phyloP scores from a whole-genome alignment of 2,888 invertebrate genomes.

The Pegoplata infirma region DNA sequence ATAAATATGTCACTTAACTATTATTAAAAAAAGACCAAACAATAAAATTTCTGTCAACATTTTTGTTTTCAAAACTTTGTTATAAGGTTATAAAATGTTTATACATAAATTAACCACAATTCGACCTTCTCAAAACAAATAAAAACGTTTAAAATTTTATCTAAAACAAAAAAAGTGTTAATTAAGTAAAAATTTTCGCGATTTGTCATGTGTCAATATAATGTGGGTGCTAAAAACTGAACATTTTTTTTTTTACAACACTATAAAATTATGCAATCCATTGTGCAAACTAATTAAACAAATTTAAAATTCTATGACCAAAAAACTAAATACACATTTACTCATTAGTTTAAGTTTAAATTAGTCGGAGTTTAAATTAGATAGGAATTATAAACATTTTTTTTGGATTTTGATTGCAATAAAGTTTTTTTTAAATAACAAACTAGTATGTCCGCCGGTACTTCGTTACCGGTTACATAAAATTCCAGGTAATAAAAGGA shows the following conservation, averaged over 20 bases:
- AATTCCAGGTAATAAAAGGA: no score
- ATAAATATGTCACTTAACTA: constrained; percentile 5
- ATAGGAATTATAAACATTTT: no score
- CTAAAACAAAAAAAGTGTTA: background rate
- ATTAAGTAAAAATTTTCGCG: constrained; percentile 1
- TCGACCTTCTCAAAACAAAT: constrained; percentile 1
- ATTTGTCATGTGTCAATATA: constrained; percentile 1
- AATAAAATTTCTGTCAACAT: background rate
- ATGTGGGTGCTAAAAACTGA: constrained; percentile 10
- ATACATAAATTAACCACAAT: constrained; percentile 8
- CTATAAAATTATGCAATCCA: background rate
- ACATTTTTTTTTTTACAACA: background rate
- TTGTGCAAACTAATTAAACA: background rate
- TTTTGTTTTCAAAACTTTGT: background rate
- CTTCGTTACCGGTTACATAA: no score
- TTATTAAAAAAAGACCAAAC: background rate
- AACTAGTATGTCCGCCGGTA: no score
- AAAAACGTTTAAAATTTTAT: background rate
- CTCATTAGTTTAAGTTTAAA: no score
- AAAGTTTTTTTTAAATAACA: no score
- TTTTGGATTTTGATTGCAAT: no score
- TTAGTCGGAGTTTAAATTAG: no score
- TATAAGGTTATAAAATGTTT: background rate
- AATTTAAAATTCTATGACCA: background rate
- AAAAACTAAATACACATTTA: no score